Conservation (phyloP, 2,113 vertebrate species). For the Platysteira castanea region DNA sequence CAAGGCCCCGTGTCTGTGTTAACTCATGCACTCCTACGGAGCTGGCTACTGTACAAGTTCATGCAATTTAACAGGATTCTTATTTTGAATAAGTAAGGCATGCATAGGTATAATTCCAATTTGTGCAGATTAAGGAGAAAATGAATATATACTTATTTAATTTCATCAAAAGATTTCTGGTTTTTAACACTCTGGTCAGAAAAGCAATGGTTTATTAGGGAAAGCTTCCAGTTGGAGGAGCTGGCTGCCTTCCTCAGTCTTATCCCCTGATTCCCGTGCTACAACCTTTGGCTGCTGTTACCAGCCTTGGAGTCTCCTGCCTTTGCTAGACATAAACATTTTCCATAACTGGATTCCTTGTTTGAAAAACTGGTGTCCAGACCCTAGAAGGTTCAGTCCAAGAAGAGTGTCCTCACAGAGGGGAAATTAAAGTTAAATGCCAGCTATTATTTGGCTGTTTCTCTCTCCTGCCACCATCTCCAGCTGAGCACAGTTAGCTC, state of each 20-base stretch:
- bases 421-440: background rate
- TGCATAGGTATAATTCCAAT: background rate
- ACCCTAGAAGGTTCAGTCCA: background rate
- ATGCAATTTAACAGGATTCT: background rate
- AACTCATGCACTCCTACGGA: background rate
- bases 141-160: background rate
- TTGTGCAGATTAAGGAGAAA: background rate
- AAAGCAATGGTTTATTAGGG: background rate
- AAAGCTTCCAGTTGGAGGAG: background rate
- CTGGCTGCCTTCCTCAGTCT: background rate
- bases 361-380: background rate
- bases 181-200: background rate
- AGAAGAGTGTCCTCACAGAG: background rate
- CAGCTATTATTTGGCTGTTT: background rate
- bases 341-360: background rate
- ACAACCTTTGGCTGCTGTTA: background rate
- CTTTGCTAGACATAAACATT: background rate
- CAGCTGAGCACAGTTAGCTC: background rate
- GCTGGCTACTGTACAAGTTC: background rate
- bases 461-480: background rate
- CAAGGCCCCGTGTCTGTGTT: background rate
- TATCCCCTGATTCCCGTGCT: background rate
- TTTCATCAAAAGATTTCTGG: background rate
- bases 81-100: background rate
- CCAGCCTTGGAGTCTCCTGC: background rate